Base-by-base conservation (phyloP, 1,140 invertebrate genomes). In the Pygmarrhopalites habei region DNA sequence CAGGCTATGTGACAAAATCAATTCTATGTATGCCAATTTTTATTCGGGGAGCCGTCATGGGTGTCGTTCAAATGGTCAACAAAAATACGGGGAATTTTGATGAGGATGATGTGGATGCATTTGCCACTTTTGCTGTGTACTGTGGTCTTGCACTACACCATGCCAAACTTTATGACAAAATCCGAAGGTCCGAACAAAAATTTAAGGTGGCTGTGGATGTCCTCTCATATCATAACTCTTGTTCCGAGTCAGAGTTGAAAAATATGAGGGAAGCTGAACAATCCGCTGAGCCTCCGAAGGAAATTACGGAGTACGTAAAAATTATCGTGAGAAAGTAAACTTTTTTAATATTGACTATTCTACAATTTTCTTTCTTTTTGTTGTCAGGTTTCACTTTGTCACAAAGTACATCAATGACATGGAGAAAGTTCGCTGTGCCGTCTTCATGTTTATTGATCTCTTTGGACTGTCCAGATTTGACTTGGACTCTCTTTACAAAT, bases 21-120 rank as follows among this genome's bases (percentile, higher is more conserved):
- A 89, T 92, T 41, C 79, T 92, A 0, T 91, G 89, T 73, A 91
- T 92, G 88, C 89, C 89, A 0, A 88, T 92, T 51, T 84, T 86
- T 73, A 89, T 89, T 51, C 77, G 86, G 63, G 82, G 83, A 19
- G 79, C 79, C 65, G 63, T 69, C 12, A 69, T 65, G 41, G 63
- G 64, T 10, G 88, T 92, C 1, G 86, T 92, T 2, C 89, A 92
- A 77, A 91, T 92, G 88, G 87, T 91, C n/a, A 69, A 71, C 30
- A 66, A 65, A 19, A 51, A 53, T 41, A 44, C 7, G 29, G 68
- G 68, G 1, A 43, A 44, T 28, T 70, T 70, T 51, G 63, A 59
- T 14, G 68, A 77, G 66, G 82, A 85, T 55, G 89, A 92, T 72
- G 87, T 90, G 76, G 84, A 86, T 69, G 83, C 86, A 1, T 92